Evolutionary conservation across 2,113 vertebrate species (phyloP), one percentile per base, ranked within the genome.

Genomic region (Zosterops borbonicus): DNA sequence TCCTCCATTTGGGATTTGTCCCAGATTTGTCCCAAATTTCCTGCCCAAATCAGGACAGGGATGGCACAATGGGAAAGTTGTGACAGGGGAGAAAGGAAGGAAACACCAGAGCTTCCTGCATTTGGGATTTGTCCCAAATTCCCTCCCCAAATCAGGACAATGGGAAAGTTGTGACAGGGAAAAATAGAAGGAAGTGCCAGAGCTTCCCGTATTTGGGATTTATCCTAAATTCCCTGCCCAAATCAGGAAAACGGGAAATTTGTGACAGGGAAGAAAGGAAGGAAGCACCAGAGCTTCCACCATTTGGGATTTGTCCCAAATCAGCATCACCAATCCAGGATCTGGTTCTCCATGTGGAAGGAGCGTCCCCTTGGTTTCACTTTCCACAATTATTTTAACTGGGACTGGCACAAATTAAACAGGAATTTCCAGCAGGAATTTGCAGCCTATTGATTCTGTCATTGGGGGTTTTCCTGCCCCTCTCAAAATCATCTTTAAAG

Each of bases 401-500:
- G 46, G 37, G 59, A 77, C n/a, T 83, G 97, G 89, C 96, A 92
- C 92, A 94, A 94, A 97, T 98, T 87, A 96, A 97, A 56, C 37
- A 14, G 70, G 83, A 94, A 95, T 95, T 96, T 96, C 89, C 28
- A 31, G 1, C 27, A 3, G 58, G 68, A 95, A 95, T 96, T 95
- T 84, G 93, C 92, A 94, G 50, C 70, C 87, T 84, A 95, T 97
- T 90, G 97, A 95, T 97, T 96, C 62, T 97, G 94, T 95, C 97
- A 94, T 83, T 15, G 19, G 47, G 50, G 50, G 53, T 13, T 44
- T 44, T 39, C 65, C 60, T 68, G 24, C 67, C 69, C 82, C 64
- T 92, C 95, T 76, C 50, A 29, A 97, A 97, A 95, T 97, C 71
- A 96, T 97, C 96, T 94, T 98, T 96, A 97, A 97, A 97, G 90